Conservation (phyloP, 2,888 invertebrate species). For the Polyploca ridens region DNA sequence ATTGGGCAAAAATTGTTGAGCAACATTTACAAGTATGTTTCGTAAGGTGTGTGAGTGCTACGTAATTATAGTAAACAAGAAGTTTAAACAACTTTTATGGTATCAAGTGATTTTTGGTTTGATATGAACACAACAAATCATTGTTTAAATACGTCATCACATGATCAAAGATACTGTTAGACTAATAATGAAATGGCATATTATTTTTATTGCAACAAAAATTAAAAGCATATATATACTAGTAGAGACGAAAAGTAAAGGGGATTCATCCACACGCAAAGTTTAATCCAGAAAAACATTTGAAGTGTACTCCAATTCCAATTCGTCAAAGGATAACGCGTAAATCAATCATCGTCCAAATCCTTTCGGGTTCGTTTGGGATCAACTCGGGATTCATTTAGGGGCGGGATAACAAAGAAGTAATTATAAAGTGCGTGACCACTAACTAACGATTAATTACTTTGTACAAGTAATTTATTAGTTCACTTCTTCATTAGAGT, state of each 20-base stretch:
- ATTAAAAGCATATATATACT: neutral
- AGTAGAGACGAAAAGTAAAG: neutral
- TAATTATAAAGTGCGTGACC: slow-evolving; percentile 35
- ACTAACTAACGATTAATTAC: slow-evolving; percentile 42
- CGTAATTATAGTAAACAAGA: neutral
- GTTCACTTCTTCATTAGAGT: slow-evolving; percentile 25
- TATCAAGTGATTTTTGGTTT: no score
- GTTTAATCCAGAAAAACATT: neutral
- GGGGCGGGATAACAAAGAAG: slow-evolving; percentile 36
- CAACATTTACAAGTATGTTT: slow-evolving; percentile 27
- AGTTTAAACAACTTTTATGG: no score
- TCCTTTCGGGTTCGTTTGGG: slow-evolving; percentile 23
- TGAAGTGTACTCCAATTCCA: slow-evolving; percentile 18
- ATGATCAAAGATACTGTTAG: no score
- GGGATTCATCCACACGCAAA: neutral
- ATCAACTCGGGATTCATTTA: slow-evolving; percentile 30
- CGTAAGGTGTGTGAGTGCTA: neutral
- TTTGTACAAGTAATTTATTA: slow-evolving; percentile 44
- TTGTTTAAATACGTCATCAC: no score
- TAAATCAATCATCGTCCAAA: slow-evolving; percentile 33
- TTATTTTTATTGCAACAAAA: no score
- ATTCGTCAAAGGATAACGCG: slow-evolving; percentile 21
- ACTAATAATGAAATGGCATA: no score
- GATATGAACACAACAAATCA: no score
- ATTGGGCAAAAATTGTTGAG: slow-evolving; percentile 39